Base-by-base conservation (phyloP, 1,140 invertebrate species). In the Lepidurus arcticus region DNA sequence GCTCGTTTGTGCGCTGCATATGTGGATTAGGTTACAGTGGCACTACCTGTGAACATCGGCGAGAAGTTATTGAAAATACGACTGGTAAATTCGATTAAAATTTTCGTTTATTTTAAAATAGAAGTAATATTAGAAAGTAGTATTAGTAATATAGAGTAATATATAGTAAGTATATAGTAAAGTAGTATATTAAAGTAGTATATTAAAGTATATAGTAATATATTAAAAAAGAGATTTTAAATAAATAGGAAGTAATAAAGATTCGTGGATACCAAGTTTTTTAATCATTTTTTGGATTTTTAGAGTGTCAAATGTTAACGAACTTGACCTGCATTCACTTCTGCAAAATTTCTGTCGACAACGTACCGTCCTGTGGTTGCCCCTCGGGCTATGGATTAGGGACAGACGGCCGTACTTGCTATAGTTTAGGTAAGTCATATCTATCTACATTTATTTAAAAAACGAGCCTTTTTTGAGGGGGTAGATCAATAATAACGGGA, bases 301-400 rank as follows among this genome's bases (percentile, higher is more conserved):
- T 45, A 78, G 78, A 78, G 73, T 78, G 78, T 44, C 44, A 43
- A 43, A 24, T 42, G 3, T 34, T 42, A 44, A 47, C 44, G n/a
- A 42, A 47, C 26, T 73, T 78, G 44, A 78, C 47, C 42, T 78
- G 78, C 78, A 78, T 73, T 47, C 78, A 78, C 42, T 74, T 75
- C 13, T 78, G 78, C 65, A 47, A 34, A 6, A n/a, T 74, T 34
- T 75, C 73, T 13, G 43, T 34, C 44, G 44, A 73, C 24, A 74
- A 74, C 11, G 13, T 1, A 43, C 42, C 73, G 24, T 45, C 78
- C 45, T 78, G 78, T 73, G 65, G 78, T 42, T 78, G 78, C 11
- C 78, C 78, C 8, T 45, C 21, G 26, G 73, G 73, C 45, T 73
- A 74, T 26, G 78, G 73, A 34, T 44, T 78, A 43, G 75, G 42